Percentiles rank a stretch among this genome's conserved stretches.
phyloP scores from a whole-genome alignment of 2,797 vertebrate species.

The Hyperoplus immaculatus region DNA sequence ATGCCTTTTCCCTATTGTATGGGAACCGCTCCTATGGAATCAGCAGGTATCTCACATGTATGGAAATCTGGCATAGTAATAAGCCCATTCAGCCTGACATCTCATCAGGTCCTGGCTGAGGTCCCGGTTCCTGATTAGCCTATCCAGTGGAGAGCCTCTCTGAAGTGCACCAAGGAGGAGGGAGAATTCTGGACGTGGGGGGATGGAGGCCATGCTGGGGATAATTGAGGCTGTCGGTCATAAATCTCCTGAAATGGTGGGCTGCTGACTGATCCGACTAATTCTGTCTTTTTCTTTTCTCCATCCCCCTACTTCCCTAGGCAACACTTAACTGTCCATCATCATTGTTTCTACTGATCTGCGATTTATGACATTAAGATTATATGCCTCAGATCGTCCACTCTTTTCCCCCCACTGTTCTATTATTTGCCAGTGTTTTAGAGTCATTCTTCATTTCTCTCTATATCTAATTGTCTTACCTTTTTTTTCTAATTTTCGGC shows the following conservation, averaged over 20 bases:
- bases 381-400: conserved; percentile 49
- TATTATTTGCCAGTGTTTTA: conserved; percentile 51
- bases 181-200: conserved; percentile 3
- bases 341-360: conserved; percentile 58
- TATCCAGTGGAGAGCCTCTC: conserved; percentile 46
- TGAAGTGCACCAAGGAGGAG: conserved; percentile 23
- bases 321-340: conserved; percentile 63
- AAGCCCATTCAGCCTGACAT: conserved; percentile 68
- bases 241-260: conserved; percentile 64
- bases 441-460: conserved; percentile 52
- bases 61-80: conserved; percentile 49
- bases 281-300: conserved; percentile 57
- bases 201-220: conserved; percentile 58
- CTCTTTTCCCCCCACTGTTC: conserved; percentile 45
- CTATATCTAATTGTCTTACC: conserved; percentile 47
- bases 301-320: conserved; percentile 34
- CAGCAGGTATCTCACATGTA: conserved; percentile 45
- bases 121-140: conserved; percentile 75
- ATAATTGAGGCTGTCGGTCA: conserved; percentile 74
- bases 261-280: conserved; percentile 53
- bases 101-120: conserved; percentile 70
- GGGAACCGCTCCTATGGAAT: conserved; percentile 32
- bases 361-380: conserved; percentile 69
- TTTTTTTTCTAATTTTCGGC: conserved; percentile 49
- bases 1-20: conserved; percentile 1